Evolutionary conservation across 2,888 invertebrate genomes (phyloP), one percentile per base, ranked within the genome.

Genomic region (Neocrepidodera transversa): DNA sequence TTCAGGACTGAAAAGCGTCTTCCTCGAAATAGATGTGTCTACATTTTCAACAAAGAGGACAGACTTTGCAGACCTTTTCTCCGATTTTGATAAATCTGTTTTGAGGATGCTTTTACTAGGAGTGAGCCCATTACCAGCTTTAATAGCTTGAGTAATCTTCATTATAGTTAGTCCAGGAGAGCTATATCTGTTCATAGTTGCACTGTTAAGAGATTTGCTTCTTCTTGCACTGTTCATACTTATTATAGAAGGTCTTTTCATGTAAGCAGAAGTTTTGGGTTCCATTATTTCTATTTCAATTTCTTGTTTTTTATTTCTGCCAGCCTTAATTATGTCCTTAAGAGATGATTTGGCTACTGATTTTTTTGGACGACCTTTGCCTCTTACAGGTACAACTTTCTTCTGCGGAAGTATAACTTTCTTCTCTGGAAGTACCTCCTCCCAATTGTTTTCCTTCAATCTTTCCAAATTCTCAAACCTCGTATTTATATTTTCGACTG

Each of bases 401-500:
- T 64, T 65, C 11, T 30, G 47, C n/a, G n/a, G n/a, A n/a, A n/a
- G n/a, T 4, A 47, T 47, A 11, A 59, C 48, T 5, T 68, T 68
- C 8, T 64, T 68, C 40, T 64, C 70, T 0, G 77, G 74, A 42
- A 77, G 61, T 1, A 83, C 80, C 60, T 85, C 85, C 13, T 76
- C 71, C 88, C 88, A 86, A 60, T 67, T 60, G 11, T 82, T 80
- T 0, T 72, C 70, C 17, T 80, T 81, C 10, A 83, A 62, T 54
- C 78, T 77, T 20, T 82, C 79, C 10, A 86, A 69, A 58, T 83
- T 80, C 58, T 80, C 82, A 73, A 89, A 89, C 49, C 86, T 78
- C 70, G 83, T 78, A 70, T 87, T 83, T 2, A 91, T 81, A 68
- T 90, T 86, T 52, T 85, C 86, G 0, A 91, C 84, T 82, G 93